Evolutionary conservation across 2,888 invertebrate genomes (phyloP).

Genomic region (Drosophila rubida): DNA sequence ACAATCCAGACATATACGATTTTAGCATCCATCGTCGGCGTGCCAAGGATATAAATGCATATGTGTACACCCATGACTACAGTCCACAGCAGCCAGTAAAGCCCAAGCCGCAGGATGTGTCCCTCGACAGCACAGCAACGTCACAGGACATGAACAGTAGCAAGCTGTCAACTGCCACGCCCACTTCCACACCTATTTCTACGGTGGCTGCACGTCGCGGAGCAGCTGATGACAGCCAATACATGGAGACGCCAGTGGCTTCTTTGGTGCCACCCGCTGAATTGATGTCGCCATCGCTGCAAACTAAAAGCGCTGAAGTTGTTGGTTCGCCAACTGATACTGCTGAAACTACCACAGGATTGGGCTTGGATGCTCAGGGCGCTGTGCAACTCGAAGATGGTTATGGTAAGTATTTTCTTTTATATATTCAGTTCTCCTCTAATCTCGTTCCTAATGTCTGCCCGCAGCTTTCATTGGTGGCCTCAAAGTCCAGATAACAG

Average conservation of each 20-base stretch:
- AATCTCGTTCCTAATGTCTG: not conserved
- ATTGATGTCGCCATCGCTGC: conserved; percentile 81
- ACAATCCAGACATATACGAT: conserved; percentile 87
- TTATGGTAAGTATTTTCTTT: conserved; percentile 71
- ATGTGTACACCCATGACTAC: conserved; percentile 84
- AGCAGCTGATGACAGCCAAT: conserved; percentile 57
- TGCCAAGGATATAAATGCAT: conserved; percentile 85
- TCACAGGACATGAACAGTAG: conserved; percentile 39
- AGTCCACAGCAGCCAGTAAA: conserved; percentile 79
- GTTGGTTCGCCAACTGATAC: conserved; percentile 8
- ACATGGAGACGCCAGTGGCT: conserved; percentile 81
- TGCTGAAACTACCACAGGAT: conserved; percentile 6
- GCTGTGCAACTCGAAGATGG: conserved; percentile 74
- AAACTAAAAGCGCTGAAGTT: conserved; percentile 27
- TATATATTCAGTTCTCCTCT: not conserved
- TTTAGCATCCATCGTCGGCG: conserved; percentile 87
- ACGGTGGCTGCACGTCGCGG: conserved; percentile 27
- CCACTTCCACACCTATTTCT: conserved; percentile 43
- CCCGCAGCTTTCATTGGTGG: conserved; percentile 86
- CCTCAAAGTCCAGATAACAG: conserved; percentile 89
- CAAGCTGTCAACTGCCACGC: conserved; percentile 29
- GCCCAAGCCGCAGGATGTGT: conserved; percentile 64
- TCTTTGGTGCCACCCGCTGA: conserved; percentile 81
- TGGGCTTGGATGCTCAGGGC: conserved; percentile 23
- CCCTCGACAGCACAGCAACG: conserved; percentile 34